Evolutionary conservation across 2,888 invertebrate species (phyloP).

Genomic region (Dynastes grantii): DNA sequence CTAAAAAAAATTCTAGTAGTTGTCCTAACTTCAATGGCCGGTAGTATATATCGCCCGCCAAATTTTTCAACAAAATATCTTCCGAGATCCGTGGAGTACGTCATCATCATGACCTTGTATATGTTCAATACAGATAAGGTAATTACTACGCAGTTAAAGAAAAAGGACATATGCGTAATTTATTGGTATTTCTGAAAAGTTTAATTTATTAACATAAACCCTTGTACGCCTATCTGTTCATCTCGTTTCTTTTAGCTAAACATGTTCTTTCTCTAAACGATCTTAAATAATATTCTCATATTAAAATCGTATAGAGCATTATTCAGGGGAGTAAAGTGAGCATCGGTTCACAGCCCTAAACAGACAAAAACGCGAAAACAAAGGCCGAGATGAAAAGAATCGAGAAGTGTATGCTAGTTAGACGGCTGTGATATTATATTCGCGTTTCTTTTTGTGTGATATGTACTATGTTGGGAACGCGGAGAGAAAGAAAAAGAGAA

Average conservation of each 20-base stretch:
- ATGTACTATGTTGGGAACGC: slow-evolving; percentile 12
- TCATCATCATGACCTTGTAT: no score
- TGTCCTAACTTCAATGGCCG: no score
- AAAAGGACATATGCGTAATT: no score
- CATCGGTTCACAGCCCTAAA: slow-evolving; percentile 20
- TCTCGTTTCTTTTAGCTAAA: no score
- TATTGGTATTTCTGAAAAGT: no score
- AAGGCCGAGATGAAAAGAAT: slow-evolving; percentile 35
- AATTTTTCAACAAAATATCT: not conserved
- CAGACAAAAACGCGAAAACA: slow-evolving; percentile 14
- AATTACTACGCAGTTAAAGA: no score
- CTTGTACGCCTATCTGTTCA: not conserved
- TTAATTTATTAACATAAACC: not conserved
- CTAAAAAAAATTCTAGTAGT: no score
- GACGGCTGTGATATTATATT: slow-evolving; percentile 41
- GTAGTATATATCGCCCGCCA: not conserved
- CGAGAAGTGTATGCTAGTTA: slow-evolving; percentile 44
- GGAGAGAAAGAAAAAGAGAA: slow-evolving; percentile 22
- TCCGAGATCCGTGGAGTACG: no score
- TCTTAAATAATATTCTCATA: slow-evolving; percentile 8
- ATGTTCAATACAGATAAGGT: no score
- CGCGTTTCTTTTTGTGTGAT: slow-evolving; percentile 36
- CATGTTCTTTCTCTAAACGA: not conserved
- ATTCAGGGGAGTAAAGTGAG: not conserved
- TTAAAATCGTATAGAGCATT: slow-evolving; percentile 11